phyloP scores from a whole-genome alignment of 2,888 invertebrate species.

The Drosophila testacea region DNA sequence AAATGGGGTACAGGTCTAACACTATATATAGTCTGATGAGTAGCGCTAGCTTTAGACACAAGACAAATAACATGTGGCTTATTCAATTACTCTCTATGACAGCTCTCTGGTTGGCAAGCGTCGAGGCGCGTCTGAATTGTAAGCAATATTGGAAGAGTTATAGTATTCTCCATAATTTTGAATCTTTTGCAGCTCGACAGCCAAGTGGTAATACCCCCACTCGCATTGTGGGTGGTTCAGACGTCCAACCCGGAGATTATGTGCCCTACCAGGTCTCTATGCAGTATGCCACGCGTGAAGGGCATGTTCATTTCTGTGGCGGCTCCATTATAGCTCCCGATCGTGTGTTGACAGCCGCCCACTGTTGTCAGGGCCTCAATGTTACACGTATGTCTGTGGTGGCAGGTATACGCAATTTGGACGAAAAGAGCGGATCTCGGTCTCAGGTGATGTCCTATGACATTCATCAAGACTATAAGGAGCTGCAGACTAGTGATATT shows the following conservation, averaged over 20 bases:
- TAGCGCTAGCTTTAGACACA: constrained; percentile 31
- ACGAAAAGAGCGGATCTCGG: constrained; percentile 60
- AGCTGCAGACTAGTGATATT: constrained; percentile 81
- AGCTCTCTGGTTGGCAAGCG: constrained; percentile 21
- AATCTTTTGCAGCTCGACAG: constrained; percentile 48
- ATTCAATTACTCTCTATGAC: constrained; percentile 34
- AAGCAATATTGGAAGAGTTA: constrained; percentile 17
- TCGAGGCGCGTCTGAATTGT: constrained; percentile 53
- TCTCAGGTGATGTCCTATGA: constrained; percentile 65
- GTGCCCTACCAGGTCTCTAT: constrained; percentile 84
- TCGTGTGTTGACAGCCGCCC: constrained; percentile 83
- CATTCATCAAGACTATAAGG: constrained; percentile 82
- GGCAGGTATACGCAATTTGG: constrained; percentile 77
- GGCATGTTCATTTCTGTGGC: constrained; percentile 81
- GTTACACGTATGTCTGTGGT: constrained; percentile 70
- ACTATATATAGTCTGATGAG: constrained; percentile 42
- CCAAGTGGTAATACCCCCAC: constrained; percentile 36
- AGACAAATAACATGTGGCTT: constrained; percentile 46
- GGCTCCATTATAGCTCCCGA: constrained; percentile 82
- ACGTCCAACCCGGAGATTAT: constrained; percentile 67
- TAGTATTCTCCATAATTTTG: not conserved
- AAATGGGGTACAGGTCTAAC: constrained; percentile 34
- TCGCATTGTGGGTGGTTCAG: constrained; percentile 80
- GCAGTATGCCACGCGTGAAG: constrained; percentile 67
- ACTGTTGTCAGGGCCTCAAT: constrained; percentile 80